Base-by-base conservation (phyloP, 2,113 vertebrate genomes). In the Indicator indicator region DNA sequence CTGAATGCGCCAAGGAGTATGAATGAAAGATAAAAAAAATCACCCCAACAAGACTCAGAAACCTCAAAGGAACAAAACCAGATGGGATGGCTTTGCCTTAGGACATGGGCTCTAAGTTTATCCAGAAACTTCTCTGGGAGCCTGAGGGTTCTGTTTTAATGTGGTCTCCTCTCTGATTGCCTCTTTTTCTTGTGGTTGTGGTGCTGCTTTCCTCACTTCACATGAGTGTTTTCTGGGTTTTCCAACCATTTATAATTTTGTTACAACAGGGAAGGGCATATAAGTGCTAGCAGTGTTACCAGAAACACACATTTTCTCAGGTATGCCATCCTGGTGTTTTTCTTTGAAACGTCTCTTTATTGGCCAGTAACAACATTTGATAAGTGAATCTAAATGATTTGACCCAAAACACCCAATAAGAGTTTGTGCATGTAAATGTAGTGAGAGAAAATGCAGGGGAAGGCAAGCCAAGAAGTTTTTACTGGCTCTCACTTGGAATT, bases 121-220 rank as follows among this genome's bases (percentile, higher is more conserved):
- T 38, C 36, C 33, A 38, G 46, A 81, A 73, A 73, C 36, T 55
- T 73, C n/a, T 26, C 6, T n/a, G 44, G 56, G 55, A 72, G 32
- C 71, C 44, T 60, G 19, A 75, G 42, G 30, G 19, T 93, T 13
- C n/a, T 83, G 54, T 64, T 92, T 81, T 86, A 54, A 76, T 40
- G 23, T 83, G 24, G 30, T 65, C 23, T 55, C 73, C 27, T 74
- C 14, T 23, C 36, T 17, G 5, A 36, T 86, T 82, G 73, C 14
- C 27, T 4, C 1, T 48, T 64, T 82, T 82, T 72, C 17, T 48
- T 82, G 36, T 0, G 5, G 26, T 73, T 78, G 32, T 89, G 38
- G 33, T n/a, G 16, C 75, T 85, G n/a, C 82, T 93, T 89, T 94
- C 79, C 46, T 80, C 48, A 65, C 71, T 85, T 94, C 50, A 63